Evolutionary conservation across 2,797 vertebrate species (phyloP).

Genomic region (Pangasius larnaudii): DNA sequence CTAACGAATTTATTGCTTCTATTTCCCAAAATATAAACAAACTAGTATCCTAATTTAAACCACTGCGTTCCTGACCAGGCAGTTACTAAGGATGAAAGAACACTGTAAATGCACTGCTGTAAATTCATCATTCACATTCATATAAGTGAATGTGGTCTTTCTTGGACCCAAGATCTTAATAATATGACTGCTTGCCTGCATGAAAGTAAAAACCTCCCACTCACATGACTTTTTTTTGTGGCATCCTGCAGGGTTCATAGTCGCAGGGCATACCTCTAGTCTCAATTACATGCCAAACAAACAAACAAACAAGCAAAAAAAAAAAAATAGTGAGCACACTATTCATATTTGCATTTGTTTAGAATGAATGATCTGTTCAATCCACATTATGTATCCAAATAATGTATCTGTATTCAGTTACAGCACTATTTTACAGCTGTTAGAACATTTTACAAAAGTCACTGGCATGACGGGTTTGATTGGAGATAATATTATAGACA

Average conservation of each 20-base stretch:
- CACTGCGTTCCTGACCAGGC: neutral
- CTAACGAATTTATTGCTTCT: neutral
- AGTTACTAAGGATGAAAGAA: neutral
- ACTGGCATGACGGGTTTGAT: neutral
- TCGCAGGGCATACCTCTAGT: neutral
- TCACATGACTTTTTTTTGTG: neutral
- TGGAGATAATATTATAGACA: neutral
- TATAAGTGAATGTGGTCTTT: neutral
- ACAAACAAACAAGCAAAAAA: neutral
- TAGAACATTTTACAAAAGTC: neutral
- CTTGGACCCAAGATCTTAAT: neutral
- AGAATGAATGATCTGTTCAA: neutral
- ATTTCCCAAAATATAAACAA: neutral
- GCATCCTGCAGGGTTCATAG: neutral
- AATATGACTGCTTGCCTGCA: neutral
- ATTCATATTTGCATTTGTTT: neutral
- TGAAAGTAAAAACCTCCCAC: neutral
- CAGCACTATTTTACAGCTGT: neutral
- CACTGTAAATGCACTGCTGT: neutral
- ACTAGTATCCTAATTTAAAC: neutral
- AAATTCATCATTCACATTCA: neutral
- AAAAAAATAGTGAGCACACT: neutral
- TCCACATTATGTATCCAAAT: neutral
- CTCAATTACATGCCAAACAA: neutral
- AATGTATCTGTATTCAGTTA: neutral